A percentile compares a stretch with the other conserved stretches of the same genome.
Conservation (phyloP, 1,140 invertebrate species). For the Nilaparvata lugens region DNA sequence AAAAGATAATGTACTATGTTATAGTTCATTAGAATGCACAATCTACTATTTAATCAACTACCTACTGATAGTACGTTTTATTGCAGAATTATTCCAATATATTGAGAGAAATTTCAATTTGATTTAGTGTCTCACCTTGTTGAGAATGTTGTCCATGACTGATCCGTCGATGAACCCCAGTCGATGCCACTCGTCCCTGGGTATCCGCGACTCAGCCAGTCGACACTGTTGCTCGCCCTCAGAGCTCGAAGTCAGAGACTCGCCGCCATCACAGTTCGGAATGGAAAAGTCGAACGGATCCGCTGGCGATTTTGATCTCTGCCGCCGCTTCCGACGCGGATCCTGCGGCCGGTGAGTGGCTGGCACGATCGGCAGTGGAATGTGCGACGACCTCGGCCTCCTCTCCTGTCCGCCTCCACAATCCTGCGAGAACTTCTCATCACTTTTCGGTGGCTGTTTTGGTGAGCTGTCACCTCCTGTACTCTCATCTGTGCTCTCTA, state of each 20-base stretch:
- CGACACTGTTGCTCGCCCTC: constrained; percentile 22
- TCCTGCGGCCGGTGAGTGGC: constrained; percentile 21
- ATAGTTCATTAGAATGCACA: too few species aligned
- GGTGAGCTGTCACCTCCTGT: background rate
- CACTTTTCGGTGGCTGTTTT: constrained; percentile 2
- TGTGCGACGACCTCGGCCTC: constrained; percentile 21
- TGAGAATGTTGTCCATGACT: constrained; percentile 4
- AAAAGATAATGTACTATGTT: too few species aligned
- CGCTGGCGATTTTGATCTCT: background rate
- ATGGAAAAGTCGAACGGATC: constrained; percentile 12
- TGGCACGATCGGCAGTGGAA: constrained; percentile 27
- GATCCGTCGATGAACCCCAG: constrained; percentile 12
- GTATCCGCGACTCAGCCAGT: background rate
- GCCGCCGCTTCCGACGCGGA: background rate
- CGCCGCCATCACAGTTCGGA: constrained; percentile 23
- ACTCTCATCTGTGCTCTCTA: background rate
- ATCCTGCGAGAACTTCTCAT: background rate
- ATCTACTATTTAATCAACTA: too few species aligned
- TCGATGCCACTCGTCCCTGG: constrained; percentile 10
- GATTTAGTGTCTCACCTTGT: constrained; percentile 1
- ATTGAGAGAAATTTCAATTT: too few species aligned
- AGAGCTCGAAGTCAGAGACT: constrained; percentile 27
- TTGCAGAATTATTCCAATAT: too few species aligned
- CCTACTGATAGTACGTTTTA: too few species aligned
- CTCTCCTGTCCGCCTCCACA: background rate